A percentile compares a stretch with the other conserved stretches of the same genome.
Conservation (phyloP, 2,888 invertebrate genomes). For the Drosophila hamatofila region DNA sequence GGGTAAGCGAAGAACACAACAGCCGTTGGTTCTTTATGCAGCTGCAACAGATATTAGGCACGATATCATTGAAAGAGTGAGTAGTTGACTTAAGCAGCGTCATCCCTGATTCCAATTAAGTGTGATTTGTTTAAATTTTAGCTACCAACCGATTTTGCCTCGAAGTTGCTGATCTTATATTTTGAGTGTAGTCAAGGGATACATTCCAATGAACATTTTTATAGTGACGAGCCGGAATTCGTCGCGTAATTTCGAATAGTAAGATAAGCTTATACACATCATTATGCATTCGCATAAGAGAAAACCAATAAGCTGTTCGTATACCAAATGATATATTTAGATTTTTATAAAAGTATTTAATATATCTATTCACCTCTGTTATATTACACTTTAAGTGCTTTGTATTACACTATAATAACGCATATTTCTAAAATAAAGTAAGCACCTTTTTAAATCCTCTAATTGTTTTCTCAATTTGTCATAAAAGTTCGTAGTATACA, state of each 20-base stretch:
- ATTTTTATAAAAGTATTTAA: constrained; percentile 41
- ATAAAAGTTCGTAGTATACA: no score
- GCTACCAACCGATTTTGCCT: constrained; percentile 57
- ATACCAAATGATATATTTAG: constrained; percentile 46
- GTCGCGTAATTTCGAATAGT: constrained; percentile 10
- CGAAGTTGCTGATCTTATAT: constrained; percentile 50
- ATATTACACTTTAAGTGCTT: constrained; percentile 62
- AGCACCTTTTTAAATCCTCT: constrained; percentile 32
- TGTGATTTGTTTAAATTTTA: constrained; percentile 15
- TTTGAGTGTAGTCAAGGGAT: constrained; percentile 72
- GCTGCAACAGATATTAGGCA: constrained; percentile 70
- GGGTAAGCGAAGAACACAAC: constrained; percentile 37
- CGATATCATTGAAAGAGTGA: constrained; percentile 65
- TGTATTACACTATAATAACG: constrained; percentile 29
- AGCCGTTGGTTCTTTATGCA: constrained; percentile 58
- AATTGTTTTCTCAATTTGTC: no score
- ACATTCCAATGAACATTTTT: constrained; percentile 52
- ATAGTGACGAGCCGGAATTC: constrained; percentile 67
- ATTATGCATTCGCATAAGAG: constrained; percentile 37
- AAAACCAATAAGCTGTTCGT: constrained; percentile 31
- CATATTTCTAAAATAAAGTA: constrained; percentile 41
- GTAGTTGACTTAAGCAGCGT: constrained; percentile 2
- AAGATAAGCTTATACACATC: constrained; percentile 32
- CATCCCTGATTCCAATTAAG: neutral
- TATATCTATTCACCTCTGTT: constrained; percentile 35